Evolutionary conservation across 2,797 vertebrate genomes (phyloP), one percentile per base, ranked within the genome.

Genomic region (Pagetopsis macropterus): DNA sequence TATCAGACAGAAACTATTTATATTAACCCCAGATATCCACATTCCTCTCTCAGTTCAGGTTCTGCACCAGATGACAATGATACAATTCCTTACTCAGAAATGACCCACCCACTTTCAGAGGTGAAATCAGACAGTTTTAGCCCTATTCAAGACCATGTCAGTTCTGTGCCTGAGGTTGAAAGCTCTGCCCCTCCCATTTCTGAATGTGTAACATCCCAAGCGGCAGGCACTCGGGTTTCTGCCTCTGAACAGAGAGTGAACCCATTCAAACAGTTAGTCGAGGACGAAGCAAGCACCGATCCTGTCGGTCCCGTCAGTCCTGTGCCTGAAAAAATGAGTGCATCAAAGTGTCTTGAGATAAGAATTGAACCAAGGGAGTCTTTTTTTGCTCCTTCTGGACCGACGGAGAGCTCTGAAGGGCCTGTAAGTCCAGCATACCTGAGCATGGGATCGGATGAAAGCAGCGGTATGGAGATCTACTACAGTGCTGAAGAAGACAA

Each of bases 401-500:
- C 7, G 9, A n/a, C 1, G 1, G 73, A 77, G 0, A 17, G 3
- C 2, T 7, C 13, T 1, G 69, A 75, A 0, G 43, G 62, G 33
- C 41, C 62, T 37, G 14, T 54, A 37, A 90, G 81, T 65, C 92
- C 87, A 0, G 7, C 64, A 0, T 89, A 88, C 71, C 61, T 89
- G 45, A 93, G 89, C 4, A 50, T 91, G 0, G 90, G 90, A 14
- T 93, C 92, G 4, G 91, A 93, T 6, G 91, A 87, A 2, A 62
- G 91, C 50, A 89, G 82, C n/a, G 4, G 23, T 12, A 0, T 58
- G 45, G 92, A 93, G n/a, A 17, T 90, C 17, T 93, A 85, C 74
- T 93, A 73, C 88, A 92, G 91, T 10, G 90, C 92, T 0, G 87
- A 86, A 12, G 92, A 93, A 72, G 87, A 90, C 72, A 80, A 82